Conservation (phyloP, 2,113 vertebrate genomes). For the Pterocles orientalis region DNA sequence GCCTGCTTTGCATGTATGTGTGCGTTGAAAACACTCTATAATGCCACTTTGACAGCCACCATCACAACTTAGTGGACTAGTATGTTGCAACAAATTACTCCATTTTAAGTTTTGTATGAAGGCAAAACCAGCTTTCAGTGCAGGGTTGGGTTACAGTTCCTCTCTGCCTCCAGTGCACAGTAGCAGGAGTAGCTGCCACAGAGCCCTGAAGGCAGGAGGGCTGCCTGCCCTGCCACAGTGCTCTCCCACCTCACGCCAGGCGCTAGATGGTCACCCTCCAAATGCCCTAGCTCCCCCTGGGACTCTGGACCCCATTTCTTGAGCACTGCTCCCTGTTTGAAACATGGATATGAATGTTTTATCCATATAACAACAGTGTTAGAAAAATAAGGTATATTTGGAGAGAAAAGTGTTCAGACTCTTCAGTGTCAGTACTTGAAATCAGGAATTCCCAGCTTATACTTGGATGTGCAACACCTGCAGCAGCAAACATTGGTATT, state of each 20-base stretch:
- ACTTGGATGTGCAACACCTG: fast-evolving
- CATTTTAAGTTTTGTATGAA: neutral
- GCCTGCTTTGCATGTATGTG: neutral
- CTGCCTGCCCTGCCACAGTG: neutral
- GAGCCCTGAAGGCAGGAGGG: neutral
- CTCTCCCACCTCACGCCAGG: neutral
- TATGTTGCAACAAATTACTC: neutral
- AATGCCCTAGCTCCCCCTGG: neutral
- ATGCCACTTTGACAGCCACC: neutral
- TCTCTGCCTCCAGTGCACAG: neutral
- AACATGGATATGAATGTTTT: neutral
- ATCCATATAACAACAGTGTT: neutral
- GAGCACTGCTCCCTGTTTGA: neutral
- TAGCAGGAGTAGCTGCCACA: neutral
- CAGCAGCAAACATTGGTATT: neutral
- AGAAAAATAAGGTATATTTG: neutral
- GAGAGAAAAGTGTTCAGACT: neutral
- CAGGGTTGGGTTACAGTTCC: neutral
- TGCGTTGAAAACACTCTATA: neutral
- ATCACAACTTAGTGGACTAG: neutral
- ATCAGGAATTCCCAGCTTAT: neutral
- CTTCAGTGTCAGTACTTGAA: neutral
- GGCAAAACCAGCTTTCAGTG: neutral
- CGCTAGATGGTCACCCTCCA: fast-evolving
- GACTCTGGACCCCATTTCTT: neutral